Percentiles rank a stretch among this genome's conserved stretches.
These are phyloP conservation scores for Cichladusa arquata DNA, from an alignment of 2,113 vertebrate genomes.

Conservation along the genomic window DNA sequence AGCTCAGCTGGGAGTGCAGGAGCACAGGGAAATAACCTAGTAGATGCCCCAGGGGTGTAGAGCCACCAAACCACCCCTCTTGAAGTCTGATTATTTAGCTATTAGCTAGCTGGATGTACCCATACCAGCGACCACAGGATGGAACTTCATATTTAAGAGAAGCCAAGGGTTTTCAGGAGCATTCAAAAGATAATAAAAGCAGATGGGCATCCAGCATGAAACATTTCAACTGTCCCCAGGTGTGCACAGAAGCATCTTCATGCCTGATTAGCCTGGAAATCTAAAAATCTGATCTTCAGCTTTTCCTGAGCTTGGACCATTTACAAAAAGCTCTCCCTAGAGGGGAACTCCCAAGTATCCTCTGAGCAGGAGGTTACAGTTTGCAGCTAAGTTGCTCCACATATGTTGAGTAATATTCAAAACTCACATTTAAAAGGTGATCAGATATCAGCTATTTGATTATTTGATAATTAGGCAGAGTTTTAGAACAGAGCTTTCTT, in stretches of 20 bases:
- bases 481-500: not conserved
- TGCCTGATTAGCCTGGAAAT: not conserved
- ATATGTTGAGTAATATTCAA: not conserved
- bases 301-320: not conserved
- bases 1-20: not conserved
- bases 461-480: not conserved
- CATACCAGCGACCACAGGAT: no score
- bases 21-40: not conserved
- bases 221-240: not conserved
- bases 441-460: not conserved
- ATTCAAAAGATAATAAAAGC: not conserved
- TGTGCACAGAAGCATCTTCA: not conserved
- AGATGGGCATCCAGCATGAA: not conserved
- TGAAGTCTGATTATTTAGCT: not conserved
- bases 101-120: not conserved
- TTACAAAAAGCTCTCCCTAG: not conserved
- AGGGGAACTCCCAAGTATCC: not conserved
- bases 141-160: not conserved
- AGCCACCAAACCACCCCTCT: not conserved
- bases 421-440: not conserved
- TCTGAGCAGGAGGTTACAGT: not conserved
- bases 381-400: not conserved
- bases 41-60: no score
- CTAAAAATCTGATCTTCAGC: not conserved
- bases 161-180: not conserved